Base-by-base conservation (phyloP, 2,888 invertebrate species). In the Tiliacea citrago region DNA sequence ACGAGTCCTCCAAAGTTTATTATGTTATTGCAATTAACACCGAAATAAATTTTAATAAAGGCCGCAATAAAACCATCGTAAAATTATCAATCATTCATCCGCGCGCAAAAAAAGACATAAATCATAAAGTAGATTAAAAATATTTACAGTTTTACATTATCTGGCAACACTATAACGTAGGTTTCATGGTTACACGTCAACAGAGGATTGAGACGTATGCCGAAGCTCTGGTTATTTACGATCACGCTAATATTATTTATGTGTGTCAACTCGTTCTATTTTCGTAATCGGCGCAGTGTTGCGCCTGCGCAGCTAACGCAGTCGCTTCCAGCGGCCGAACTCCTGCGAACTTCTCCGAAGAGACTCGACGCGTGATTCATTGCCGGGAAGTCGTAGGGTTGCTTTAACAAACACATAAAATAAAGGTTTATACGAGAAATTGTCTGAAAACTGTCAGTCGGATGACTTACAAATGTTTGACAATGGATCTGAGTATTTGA, bases 201-300 rank as follows among this genome's bases (percentile, higher is more conserved):
- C 62, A 57, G 77, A 77, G 18, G 77, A 82, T 82, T 81, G 75
- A 84, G 85, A 87, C 86, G 82, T 88, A 83, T 81, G 79, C 80
- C 77, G 81, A 75, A 76, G 74, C 81, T 58, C 66, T 63, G 75
- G 88, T 90, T 93, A 93, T 95, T 94, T 94, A 94, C 91, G 93
- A 94, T 85, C 88, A 77, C 83, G 90, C 93, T 92, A 93, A 94
- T 94, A 95, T 94, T 95, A 94, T 95, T 95, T 94, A 95, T 95
- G 94, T 95, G 94, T 96, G 96, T 96, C 96, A 96, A 95, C 95
- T 90, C 87, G 91, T 88, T 92, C 94, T 96, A 96, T 96, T 95
- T 95, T 91, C 87, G 92, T 91, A 91, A 91, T 89, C 90, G 90
- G 92, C 92, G 90, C 90, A 90, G 86, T 90, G 86, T 84, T 85